Evolutionary conservation across 2,888 invertebrate genomes (phyloP), one percentile per base, ranked within the genome.

Genomic region (Phlogophora meticulosa): DNA sequence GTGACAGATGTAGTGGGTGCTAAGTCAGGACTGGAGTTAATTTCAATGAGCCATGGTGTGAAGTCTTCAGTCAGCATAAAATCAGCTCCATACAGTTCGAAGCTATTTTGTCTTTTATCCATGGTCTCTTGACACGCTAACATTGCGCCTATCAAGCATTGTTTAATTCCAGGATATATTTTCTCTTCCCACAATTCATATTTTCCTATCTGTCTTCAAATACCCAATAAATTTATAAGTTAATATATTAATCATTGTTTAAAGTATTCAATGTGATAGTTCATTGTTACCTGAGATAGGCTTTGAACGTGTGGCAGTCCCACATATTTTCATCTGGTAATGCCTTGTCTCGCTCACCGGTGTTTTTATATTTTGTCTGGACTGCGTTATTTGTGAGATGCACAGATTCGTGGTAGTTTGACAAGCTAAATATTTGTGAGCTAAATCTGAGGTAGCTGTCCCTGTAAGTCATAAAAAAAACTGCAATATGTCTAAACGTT

Each of bases 241-340:
- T 62, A 45, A 49, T 28, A 40, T 76, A 36, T 22, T 22, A 20
- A 46, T 55, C 32, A 58, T 45, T 46, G 34, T 46, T 42, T 10
- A 67, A 62, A 55, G n/a, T 55, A 60, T 56, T 62, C 24, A 40
- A 80, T 72, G 82, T 48, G 28, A 43, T 40, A 56, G 49, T 24
- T 34, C 22, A 77, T 75, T 40, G 87, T 93, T 95, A 97, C 97
- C 96, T 96, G 56, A 97, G 93, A 85, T 96, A 97, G 53, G 95
- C 93, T 93, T 98, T 97, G 91, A 99, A 97, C 66, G 98, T 96
- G 87, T 98, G 96, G 88, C 97, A 97, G 83, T 98, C 98, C 99
- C 99, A 99, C 99, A 99, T 99, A 88, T 99, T 99, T 87, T 99
- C 98, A 61, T 96, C 96, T 0, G 99, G 99, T 61, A 99, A 92